phyloP scores from a whole-genome alignment of 2,888 invertebrate species.

The Sesia bembeciformis region DNA sequence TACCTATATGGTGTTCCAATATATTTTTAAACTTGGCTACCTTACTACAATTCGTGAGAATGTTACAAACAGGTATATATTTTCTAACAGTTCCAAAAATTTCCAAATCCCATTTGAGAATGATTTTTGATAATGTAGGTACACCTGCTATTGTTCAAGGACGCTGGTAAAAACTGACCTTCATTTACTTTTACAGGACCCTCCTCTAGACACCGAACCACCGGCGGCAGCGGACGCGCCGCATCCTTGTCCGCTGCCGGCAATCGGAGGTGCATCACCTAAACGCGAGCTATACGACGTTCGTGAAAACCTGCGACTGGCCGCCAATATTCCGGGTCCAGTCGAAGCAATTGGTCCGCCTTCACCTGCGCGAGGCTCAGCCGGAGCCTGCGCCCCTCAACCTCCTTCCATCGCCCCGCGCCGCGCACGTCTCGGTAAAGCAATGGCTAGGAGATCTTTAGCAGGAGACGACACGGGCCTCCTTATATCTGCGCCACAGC shows the following conservation, averaged over 20 bases:
- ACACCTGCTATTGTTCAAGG: no score
- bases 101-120: no score
- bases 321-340: slow-evolving; percentile 44
- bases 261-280: slow-evolving; percentile 61
- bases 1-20: no score
- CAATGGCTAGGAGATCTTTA: slow-evolving; percentile 78
- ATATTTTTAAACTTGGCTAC: no score
- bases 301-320: slow-evolving; percentile 49
- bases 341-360: slow-evolving; percentile 74
- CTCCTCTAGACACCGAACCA: slow-evolving; percentile 51
- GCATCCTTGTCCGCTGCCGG: slow-evolving; percentile 50
- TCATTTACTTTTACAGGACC: slow-evolving; percentile 34
- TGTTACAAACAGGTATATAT: no score
- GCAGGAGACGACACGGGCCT: slow-evolving; percentile 70
- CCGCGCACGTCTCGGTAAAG: slow-evolving; percentile 72
- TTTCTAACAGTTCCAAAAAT: no score
- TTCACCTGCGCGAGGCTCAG: slow-evolving; percentile 80
- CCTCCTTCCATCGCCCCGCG: slow-evolving; percentile 63
- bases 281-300: slow-evolving; percentile 57
- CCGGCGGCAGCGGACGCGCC: slow-evolving; percentile 56
- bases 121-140: no score
- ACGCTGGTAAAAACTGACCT: background rate
- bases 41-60: no score
- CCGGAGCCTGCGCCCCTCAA: slow-evolving; percentile 77
- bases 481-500: slow-evolving; percentile 44